Percentiles rank a stretch among this genome's conserved stretches.
These are phyloP conservation scores for Sakesphorus luctuosus DNA, from an alignment of 2,113 vertebrate species.

Conservation along the genomic window DNA sequence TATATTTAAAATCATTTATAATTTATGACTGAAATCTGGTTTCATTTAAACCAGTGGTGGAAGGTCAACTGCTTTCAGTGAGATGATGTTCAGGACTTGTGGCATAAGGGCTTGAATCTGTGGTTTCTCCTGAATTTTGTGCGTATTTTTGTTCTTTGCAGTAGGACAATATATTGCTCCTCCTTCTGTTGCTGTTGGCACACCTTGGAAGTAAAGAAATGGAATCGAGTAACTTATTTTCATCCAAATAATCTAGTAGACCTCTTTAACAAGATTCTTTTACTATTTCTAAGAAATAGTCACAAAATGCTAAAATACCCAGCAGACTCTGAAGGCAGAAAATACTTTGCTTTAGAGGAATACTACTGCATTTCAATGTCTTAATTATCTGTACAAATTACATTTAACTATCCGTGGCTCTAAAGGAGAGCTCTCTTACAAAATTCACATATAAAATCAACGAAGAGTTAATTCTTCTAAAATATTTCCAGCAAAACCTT, in stretches of 20 bases:
- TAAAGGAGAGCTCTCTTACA: background rate
- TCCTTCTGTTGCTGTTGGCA: constrained; percentile 13
- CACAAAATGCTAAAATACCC: background rate
- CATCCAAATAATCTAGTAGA: background rate
- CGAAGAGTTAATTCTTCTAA: background rate
- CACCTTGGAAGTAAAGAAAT: background rate
- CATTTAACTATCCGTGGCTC: background rate
- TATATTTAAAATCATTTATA: background rate
- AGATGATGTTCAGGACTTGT: background rate
- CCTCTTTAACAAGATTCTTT: background rate
- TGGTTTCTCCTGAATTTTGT: background rate
- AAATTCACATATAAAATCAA: background rate
- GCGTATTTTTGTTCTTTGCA: background rate
- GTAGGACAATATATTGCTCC: background rate
- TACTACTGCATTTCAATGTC: background rate
- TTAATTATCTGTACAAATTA: background rate
- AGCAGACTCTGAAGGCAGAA: background rate
- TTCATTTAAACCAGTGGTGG: background rate
- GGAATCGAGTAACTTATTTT: background rate
- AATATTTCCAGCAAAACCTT: background rate
- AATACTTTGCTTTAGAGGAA: background rate
- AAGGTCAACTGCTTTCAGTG: background rate
- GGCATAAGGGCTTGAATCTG: background rate
- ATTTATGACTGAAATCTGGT: background rate
- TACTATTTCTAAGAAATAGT: constrained; percentile 22